Percentiles rank a stretch among this genome's conserved stretches.
Evolutionary conservation across 1,140 invertebrate species (phyloP).

Genomic region (Pseudobourletiella spinata): DNA sequence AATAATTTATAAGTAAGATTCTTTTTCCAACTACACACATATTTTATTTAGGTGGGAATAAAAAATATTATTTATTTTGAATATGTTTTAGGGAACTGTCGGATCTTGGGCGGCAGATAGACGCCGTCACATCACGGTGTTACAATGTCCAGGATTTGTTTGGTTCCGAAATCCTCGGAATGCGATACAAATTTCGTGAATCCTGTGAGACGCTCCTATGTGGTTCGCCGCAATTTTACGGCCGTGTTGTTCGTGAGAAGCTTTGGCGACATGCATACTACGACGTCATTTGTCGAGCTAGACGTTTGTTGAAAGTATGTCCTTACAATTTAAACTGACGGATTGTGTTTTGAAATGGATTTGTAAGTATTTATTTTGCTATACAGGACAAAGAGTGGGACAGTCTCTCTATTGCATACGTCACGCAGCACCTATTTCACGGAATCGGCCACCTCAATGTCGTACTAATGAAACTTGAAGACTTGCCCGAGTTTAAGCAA

Average conservation of each 20-base stretch:
- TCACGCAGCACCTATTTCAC: conserved; percentile 18
- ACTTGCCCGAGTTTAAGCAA: background rate
- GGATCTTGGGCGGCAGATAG: conserved; percentile 6
- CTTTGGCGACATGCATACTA: conserved; percentile 27
- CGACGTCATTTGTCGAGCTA: conserved; percentile 19
- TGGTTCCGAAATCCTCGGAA: conserved; percentile 12
- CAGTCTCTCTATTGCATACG: conserved; percentile 8
- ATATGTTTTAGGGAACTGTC: background rate
- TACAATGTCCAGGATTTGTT: conserved; percentile 24
- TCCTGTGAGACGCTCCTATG: conserved; percentile 17
- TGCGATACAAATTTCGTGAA: conserved; percentile 12
- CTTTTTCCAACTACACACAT: background rate
- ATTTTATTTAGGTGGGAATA: background rate
- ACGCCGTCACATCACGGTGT: conserved; percentile 16
- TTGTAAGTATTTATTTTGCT: background rate
- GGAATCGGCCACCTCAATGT: conserved; percentile 24
- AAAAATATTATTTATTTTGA: background rate
- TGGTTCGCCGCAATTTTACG: conserved; percentile 10
- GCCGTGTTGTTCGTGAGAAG: conserved; percentile 13
- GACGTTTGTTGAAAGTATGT: conserved; percentile 23
- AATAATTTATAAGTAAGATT: background rate
- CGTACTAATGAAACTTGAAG: conserved; percentile 22
- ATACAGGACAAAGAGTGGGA: conserved; percentile 17
- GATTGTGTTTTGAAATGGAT: conserved; percentile 5
- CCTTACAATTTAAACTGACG: no score